Evolutionary conservation across 2,888 invertebrate species (phyloP), one percentile per base, ranked within the genome.

Genomic region (Hypolimnas misippus): DNA sequence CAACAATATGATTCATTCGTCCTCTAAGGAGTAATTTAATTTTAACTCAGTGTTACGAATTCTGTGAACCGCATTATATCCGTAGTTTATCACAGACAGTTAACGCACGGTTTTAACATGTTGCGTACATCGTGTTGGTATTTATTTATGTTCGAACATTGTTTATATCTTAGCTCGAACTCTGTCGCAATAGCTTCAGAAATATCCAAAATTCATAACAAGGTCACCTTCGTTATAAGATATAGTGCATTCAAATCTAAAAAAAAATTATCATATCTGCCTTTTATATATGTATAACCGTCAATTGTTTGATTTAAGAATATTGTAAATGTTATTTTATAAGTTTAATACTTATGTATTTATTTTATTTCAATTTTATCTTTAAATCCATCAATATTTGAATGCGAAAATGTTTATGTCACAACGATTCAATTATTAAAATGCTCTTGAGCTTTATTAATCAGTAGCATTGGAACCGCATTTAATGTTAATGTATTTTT

Each of bases 61-160:
- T 81, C 82, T 71, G 57, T 66, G 77, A 79, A 81, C 74, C 71
- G 69, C 58, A 81, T 82, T 81, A 78, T 77, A 59, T 59, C 44
- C 46, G 52, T 46, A 44, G 54, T 59, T 59, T n/a, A n/a, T 81
- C 79, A 77, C 77, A 67, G 76, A 76, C 74, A 79, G 81, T 84
- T 81, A 81, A 80, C 78, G 42, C 44, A 40, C 53, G 33, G 35
- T 55, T 63, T 55, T 70, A 71, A 76, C 77, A 76, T 76, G 77
- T 72, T 73, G 71, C 65, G 63, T 65, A 62, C 61, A 65, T 62
- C 68, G 71, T 67, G 31, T 40, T 14, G 60, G 58, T 79, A 76
- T 79, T 77, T 81, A 78, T 83, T 81, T 82, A 78, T 70, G 69
- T 72, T 74, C 55, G 62, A 62, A 69, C 62, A 64, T 64, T 69